Evolutionary conservation across 2,888 invertebrate species (phyloP).

Genomic region (Lasioglossum zephyrum): DNA sequence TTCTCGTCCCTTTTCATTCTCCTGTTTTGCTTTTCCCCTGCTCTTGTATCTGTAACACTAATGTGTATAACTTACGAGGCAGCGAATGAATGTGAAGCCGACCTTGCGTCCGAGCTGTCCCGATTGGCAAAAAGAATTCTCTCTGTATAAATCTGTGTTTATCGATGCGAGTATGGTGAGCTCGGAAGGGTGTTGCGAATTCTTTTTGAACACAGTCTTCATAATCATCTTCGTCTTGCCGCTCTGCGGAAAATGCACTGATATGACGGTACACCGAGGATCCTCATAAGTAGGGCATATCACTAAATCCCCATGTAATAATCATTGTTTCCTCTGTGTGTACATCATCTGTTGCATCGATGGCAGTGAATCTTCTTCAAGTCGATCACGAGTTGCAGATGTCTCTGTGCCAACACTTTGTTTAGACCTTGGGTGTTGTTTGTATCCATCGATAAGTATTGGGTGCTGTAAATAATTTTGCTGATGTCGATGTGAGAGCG

Average conservation of each 20-base stretch:
- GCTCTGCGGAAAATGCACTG: neutral
- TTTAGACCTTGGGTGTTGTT: neutral
- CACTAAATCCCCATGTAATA: neutral
- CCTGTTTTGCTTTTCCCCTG: constrained; percentile 22
- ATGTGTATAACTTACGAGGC: constrained; percentile 66
- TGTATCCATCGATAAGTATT: neutral
- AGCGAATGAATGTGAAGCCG: constrained; percentile 67
- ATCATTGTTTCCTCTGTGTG: neutral
- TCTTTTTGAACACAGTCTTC: constrained; percentile 17
- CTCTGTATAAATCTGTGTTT: neutral
- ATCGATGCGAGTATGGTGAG: neutral
- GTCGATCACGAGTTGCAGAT: neutral
- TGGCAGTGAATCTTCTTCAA: constrained; percentile 53
- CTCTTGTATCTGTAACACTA: neutral
- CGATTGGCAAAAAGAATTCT: neutral
- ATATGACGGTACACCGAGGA: constrained; percentile 11
- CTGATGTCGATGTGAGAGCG: constrained; percentile 34
- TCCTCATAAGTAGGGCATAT: neutral
- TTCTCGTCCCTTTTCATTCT: constrained; percentile 19
- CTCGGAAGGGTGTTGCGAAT: too few relatives aligned
- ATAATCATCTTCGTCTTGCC: neutral
- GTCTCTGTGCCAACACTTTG: neutral
- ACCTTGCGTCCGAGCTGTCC: neutral
- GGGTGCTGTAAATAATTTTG: neutral
- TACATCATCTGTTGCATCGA: constrained; percentile 35